Percentiles rank a stretch among this genome's conserved stretches.
phyloP scores from a whole-genome alignment of 2,797 vertebrate species.

The Dendrocincla fuliginosa region DNA sequence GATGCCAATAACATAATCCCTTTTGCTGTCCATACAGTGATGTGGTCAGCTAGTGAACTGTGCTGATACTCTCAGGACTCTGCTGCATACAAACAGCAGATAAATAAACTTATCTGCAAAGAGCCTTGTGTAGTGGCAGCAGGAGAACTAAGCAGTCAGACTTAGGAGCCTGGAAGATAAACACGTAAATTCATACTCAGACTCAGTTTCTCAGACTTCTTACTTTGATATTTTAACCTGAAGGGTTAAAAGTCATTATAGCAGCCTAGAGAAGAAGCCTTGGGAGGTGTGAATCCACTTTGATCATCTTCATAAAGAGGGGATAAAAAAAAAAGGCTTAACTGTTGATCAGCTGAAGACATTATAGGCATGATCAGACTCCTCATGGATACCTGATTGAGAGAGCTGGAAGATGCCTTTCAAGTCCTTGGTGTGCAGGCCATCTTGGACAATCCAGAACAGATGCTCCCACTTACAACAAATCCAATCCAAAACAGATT shows the following conservation, averaged over 20 bases:
- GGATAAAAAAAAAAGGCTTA: not conserved
- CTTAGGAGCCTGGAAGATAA: not conserved
- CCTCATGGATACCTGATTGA: not conserved
- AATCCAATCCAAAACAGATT: not conserved
- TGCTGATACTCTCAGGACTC: not conserved
- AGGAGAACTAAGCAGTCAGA: not conserved
- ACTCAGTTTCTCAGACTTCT: not conserved
- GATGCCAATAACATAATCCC: not conserved
- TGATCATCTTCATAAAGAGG: not conserved
- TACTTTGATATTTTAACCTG: not conserved
- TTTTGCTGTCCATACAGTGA: not conserved
- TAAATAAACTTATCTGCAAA: not conserved
- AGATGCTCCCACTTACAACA: not conserved
- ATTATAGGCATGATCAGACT: not conserved
- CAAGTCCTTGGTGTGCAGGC: not conserved
- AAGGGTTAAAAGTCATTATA: not conserved
- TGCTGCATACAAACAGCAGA: not conserved
- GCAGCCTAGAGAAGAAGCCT: not conserved
- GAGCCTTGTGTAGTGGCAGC: not conserved
- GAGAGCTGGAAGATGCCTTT: not conserved
- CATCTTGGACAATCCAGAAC: not conserved
- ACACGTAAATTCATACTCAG: not conserved
- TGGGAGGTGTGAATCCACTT: not conserved
- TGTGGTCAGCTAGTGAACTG: not conserved
- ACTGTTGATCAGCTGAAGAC: not conserved